Base-by-base conservation (phyloP, 2,113 vertebrate species). In the Oncorhynchus keta region DNA sequence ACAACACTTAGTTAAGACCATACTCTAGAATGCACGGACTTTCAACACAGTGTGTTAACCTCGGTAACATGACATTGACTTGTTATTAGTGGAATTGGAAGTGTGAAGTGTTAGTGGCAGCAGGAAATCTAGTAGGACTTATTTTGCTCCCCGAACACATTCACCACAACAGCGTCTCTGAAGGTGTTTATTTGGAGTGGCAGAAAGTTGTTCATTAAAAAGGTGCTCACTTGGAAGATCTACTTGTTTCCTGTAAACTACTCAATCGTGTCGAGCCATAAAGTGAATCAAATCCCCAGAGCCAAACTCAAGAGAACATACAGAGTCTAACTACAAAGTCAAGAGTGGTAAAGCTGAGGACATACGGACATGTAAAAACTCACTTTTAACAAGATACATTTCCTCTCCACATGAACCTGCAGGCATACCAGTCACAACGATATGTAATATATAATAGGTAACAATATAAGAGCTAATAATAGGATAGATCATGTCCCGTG, bases 331-430 rank as follows among this genome's bases (percentile, higher is more conserved):
- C 91, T 92, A 92, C 86, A 84, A 90, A 91, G 89, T 88, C 69
- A 85, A 85, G 87, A 89, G 85, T 85, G 84, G 81, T 87, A 84
- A 84, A 88, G 88, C 88, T 83, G 76, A 74, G 86, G 87, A 84
- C 78, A 61, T 89, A 86, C 87, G 61, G 68, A 80, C 79, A 72
- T 66, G 86, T 85, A 83, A 79, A 79, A 88, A 93, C 92, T 92
- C 92, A 92, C 92, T 92, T 92, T 91, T 68, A 90, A 87, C 84
- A 68, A 91, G 89, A 91, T 73, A 89, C 74, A 92, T 83, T 82
- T 90, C 88, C 87, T 86, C 90, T 92, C 90, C 91, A 81, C 86
- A 89, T 88, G 91, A 91, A 93, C 91, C 92, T 92, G 91, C 84
- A 90, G 91, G 92, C 89, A 92, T 88, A 92, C 80, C 86, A 76